Evolutionary conservation across 2,888 invertebrate genomes (phyloP), one percentile per base, ranked within the genome.

Genomic region (Nephrotoma flavescens): DNA sequence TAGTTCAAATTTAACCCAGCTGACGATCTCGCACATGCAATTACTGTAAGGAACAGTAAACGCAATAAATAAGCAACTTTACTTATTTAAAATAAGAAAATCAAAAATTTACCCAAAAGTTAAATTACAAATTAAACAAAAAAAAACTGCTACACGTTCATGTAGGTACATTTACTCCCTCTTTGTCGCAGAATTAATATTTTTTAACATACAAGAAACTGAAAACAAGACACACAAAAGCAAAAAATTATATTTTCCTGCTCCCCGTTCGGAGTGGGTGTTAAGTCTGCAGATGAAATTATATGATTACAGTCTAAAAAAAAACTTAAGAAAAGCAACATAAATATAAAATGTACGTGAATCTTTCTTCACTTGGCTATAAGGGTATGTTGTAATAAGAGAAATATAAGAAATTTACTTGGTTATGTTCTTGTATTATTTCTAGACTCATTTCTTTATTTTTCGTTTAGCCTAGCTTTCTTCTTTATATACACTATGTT

Each of bases 271-370:
- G 15, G 41, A n/a, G 41, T 84, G 42, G 42, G 84, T 84, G 84
- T 84, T 84, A 42, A 84, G 84, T 84, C 84, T 84, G 84, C 84
- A 84, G 84, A 84, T 84, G 84, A 84, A 84, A 84, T 84, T 84
- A 41, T 84, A 84, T 84, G 84, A 84, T 84, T 84, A 84, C 15
- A 71, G 71, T 71, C 9, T 19, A 31, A 71, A 31, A 19, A 71
- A 71, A 71, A 71, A n/a, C 9, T 57, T 9, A 71, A 71, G 71
- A 31, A 71, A 71, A 71, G 71, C 19, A 71, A 71, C 71, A 71
- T 71, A 71, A 71, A 71, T 71, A 31, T 71, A 71, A 31, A 57
- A 71, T 31, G 71, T 71, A 71, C 71, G 71, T 71, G 71, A 71
- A 71, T 31, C 11, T 71, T 31, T 71, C 71, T 6, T 31, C 9